phyloP scores from a whole-genome alignment of 2,113 vertebrate species.

The Pangasianodon hypophthalmus region DNA sequence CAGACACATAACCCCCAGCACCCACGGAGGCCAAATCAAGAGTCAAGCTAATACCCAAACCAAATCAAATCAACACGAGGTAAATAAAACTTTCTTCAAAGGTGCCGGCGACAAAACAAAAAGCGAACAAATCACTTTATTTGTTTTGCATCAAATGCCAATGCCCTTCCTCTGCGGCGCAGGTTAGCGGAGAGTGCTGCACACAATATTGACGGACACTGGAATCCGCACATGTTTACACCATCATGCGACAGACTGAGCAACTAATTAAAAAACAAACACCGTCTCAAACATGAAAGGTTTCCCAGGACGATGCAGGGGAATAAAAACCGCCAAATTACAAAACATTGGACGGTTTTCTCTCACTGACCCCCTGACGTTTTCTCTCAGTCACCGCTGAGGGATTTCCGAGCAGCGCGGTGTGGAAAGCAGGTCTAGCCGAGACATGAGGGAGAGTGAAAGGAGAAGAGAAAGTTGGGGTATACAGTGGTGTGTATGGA shows the following conservation, averaged over 20 bases:
- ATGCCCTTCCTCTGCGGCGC: constrained; percentile 65
- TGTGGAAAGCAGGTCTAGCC: constrained; percentile 54
- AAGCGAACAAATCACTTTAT: constrained; percentile 79
- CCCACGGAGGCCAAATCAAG: constrained; percentile 60
- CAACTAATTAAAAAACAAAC: constrained; percentile 81
- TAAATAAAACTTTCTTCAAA: constrained; percentile 76
- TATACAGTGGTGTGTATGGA: constrained; percentile 92
- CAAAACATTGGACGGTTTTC: constrained; percentile 61
- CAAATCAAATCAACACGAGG: constrained; percentile 72
- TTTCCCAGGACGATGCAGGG: constrained; percentile 71
- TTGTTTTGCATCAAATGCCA: constrained; percentile 81
- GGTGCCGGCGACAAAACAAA: constrained; percentile 71
- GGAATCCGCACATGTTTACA: constrained; percentile 77
- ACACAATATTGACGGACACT: constrained; percentile 77
- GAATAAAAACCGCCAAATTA: constrained; percentile 77
- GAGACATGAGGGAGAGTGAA: constrained; percentile 57
- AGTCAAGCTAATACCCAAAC: constrained; percentile 69
- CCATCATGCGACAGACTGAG: constrained; percentile 70
- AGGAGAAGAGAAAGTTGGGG: constrained; percentile 74
- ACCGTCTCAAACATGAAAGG: constrained; percentile 74
- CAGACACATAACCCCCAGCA: constrained; percentile 20
- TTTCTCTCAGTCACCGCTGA: constrained; percentile 27
- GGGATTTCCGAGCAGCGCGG: constrained; percentile 66
- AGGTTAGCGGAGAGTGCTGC: constrained; percentile 73
- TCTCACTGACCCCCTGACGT: constrained; percentile 44